Base-by-base conservation (phyloP, 2,888 invertebrate genomes). In the Endotricha flammealis region DNA sequence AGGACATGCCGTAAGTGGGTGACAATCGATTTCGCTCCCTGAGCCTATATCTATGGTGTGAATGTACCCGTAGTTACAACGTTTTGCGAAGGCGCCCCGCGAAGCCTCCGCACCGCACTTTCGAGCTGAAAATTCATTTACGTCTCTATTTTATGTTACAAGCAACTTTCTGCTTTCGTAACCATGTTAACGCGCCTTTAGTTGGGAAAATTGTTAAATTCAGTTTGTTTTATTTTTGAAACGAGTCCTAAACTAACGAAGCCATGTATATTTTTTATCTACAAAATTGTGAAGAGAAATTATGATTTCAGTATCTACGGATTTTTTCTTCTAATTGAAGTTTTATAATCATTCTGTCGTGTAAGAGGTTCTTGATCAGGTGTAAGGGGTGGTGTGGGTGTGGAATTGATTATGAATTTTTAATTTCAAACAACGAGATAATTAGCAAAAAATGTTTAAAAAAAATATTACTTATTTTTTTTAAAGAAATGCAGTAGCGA, bases 401-500 rank as follows among this genome's bases (percentile, higher is more conserved):
- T 33, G n/a, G 20, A 14, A 11, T 4, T 25, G 11, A 12, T 14
- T n/a, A 33, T 33, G 25, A 11, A 7, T 25, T 17, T 8, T 17
- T 9, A 23, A 11, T 30, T 31, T 16, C 27, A 27, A 11, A 34
- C 13, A 24, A 6, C 29, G 22, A 29, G 22, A 31, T 24, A 40
- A 22, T 17, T 12, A 36, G 29, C 25, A 12, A 17, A 23, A 30
- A 9, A 29, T 30, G 28, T 12, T 16, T 36, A 13, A 29, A 27
- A 24, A 17, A 39, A 36, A 29, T 28, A 39, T 38, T 10, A 33
- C n/a, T 13, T 20, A 17, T 29, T 35, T 12, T 50, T 61, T 58
- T 47, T 32, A 35, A 41, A 23, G 39, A 40, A 41, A 44, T 43
- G 48, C 44, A 53, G 53, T 45, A 59, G 50, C 59, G 57, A 57